A percentile compares a stretch with the other conserved stretches of the same genome.
Evolutionary conservation across 2,888 invertebrate genomes (phyloP).

Genomic region (Schizotus pectinicornis): DNA sequence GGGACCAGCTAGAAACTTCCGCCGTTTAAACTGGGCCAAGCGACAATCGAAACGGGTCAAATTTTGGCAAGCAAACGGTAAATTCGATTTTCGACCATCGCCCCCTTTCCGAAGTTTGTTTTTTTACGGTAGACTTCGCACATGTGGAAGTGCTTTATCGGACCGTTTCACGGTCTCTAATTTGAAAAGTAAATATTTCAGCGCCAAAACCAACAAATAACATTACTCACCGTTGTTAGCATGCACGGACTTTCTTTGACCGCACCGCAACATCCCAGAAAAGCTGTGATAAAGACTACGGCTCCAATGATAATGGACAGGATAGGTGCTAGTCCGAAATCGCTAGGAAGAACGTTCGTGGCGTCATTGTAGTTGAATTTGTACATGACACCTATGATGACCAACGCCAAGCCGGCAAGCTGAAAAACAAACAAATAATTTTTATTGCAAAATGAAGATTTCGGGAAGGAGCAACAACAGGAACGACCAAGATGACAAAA

Average conservation of each 20-base stretch:
- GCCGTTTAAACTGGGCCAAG: too few species aligned
- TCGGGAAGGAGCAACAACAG: too few species aligned
- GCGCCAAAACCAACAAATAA: background rate
- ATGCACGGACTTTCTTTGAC: constrained; percentile 58
- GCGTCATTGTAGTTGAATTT: constrained; percentile 64
- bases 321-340: constrained; percentile 66
- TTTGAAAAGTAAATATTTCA: too few species aligned
- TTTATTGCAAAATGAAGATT: background rate
- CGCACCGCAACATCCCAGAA: constrained; percentile 59
- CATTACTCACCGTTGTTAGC: constrained; percentile 52
- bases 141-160: too few species aligned
- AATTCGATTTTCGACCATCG: too few species aligned
- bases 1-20: too few species aligned
- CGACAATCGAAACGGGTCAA: too few species aligned
- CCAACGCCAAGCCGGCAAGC: constrained; percentile 73
- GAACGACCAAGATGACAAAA: too few species aligned
- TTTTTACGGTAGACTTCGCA: too few species aligned
- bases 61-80: too few species aligned
- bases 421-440: constrained; percentile 56
- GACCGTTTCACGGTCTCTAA: too few species aligned
- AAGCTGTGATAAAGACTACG: constrained; percentile 63
- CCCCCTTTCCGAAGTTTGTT: too few species aligned
- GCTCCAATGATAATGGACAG: constrained; percentile 72
- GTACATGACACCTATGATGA: constrained; percentile 70
- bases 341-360: constrained; percentile 41